Conservation (phyloP, 1,140 invertebrate species). For the Diploscapter pachys region DNA sequence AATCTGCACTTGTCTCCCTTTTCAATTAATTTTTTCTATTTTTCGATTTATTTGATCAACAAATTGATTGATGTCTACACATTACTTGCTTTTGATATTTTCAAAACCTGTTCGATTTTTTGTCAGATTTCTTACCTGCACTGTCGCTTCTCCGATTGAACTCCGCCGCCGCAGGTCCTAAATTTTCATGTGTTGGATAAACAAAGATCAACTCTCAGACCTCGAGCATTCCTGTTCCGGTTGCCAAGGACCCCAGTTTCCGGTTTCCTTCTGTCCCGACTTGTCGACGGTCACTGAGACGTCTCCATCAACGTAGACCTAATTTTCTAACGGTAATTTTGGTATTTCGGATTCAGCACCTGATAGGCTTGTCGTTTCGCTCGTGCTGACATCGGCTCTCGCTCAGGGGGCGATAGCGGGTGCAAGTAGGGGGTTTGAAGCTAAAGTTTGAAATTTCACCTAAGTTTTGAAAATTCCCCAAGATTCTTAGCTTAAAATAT, state of each 20-base stretch:
- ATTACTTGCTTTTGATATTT: not conserved
- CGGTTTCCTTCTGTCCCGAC: conserved; percentile 59
- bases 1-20: not conserved
- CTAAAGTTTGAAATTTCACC: too few relatives aligned
- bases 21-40: too few relatives aligned
- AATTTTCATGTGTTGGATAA: too few relatives aligned
- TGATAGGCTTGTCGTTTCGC: conserved; percentile 57
- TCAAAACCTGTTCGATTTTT: not conserved
- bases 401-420: conserved; percentile 48
- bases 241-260: conserved; percentile 79
- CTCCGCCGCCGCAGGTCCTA: conserved; percentile 79
- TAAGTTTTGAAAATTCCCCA: too few relatives aligned
- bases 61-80: not conserved
- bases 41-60: too few relatives aligned
- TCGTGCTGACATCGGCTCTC: conserved; percentile 40
- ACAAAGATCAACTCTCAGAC: too few relatives aligned
- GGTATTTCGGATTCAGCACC: conserved; percentile 14
- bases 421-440: conserved; percentile 35
- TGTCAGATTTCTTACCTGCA: conserved; percentile 64
- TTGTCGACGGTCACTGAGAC: conserved; percentile 50
- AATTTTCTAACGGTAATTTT: conserved; percentile 1
- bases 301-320: conserved; percentile 47
- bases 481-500: too few relatives aligned
- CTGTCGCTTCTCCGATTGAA: conserved; percentile 71
- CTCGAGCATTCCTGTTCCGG: conserved; percentile 70